Percentiles rank a stretch among this genome's conserved stretches.
phyloP scores from a whole-genome alignment of 1,140 invertebrate genomes.

The Ceratoteleas bidentatus region DNA sequence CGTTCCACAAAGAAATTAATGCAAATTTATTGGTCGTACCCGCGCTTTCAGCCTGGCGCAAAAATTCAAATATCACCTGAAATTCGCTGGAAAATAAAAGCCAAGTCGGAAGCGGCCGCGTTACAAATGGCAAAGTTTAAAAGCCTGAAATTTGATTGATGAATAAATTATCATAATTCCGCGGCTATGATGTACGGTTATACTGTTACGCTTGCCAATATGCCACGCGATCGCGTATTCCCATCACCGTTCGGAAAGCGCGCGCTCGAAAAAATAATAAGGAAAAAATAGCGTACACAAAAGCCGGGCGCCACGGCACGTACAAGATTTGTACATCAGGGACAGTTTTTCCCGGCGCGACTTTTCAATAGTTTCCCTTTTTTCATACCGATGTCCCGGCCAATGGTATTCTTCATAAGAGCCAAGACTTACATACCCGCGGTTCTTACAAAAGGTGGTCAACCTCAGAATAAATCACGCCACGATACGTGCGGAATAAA shows the following conservation, averaged over 20 bases:
- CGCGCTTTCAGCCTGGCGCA: slow-evolving; percentile 22
- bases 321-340: slow-evolving; percentile 55
- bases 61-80: slow-evolving; percentile 35
- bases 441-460: slow-evolving; percentile 53
- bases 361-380: slow-evolving; percentile 43
- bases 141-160: slow-evolving; percentile 52
- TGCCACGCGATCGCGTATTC: slow-evolving; percentile 50
- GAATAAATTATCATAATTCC: slow-evolving; percentile 62
- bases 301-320: slow-evolving; percentile 39
- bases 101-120: slow-evolving; percentile 18
- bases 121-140: slow-evolving; percentile 34
- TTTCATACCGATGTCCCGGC: slow-evolving; percentile 33
- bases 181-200: slow-evolving; percentile 37
- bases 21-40: slow-evolving; percentile 39
- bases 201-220: slow-evolving; percentile 53
- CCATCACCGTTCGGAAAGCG: slow-evolving; percentile 24
- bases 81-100: slow-evolving; percentile 33
- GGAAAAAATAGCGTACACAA: slow-evolving; percentile 42
- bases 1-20: slow-evolving; percentile 25
- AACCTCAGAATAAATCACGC: slow-evolving; percentile 47
- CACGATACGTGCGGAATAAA: slow-evolving; percentile 59
- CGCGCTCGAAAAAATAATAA: too few species aligned
- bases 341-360: slow-evolving; percentile 43
- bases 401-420: slow-evolving; percentile 44
- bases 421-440: slow-evolving; percentile 22